Evolutionary conservation across 2,113 vertebrate species (phyloP), one percentile per base, ranked within the genome.

Genomic region (Ptychochromis oligacanthus): DNA sequence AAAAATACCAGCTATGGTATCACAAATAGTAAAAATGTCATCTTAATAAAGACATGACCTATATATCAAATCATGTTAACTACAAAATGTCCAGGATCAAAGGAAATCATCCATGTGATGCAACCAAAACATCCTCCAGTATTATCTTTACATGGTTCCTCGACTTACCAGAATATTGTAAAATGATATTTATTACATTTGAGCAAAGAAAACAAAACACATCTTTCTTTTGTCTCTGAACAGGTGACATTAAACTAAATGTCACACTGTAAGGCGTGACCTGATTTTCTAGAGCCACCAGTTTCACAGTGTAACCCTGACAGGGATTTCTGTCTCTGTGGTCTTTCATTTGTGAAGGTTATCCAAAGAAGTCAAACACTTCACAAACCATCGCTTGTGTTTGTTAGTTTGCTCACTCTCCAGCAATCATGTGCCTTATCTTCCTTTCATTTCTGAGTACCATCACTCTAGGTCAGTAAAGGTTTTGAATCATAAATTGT

Each of bases 231-330:
- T 88, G 55, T 89, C 74, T 81, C 22, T 59, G 78, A 60, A 81
- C 67, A 80, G 62, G 75, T 79, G 58, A 82, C 38, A 79, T 86
- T 60, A 65, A 83, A 86, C 34, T 84, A 55, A 84, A 82, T 85
- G 72, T 85, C 77, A 77, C 62, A 49, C 59, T 79, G 40, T 24
- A 34, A 65, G 43, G 75, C 7, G 2, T 81, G 80, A 85, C 65
- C 54, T 57, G 78, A 84, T 86, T 83, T 88, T 82, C 61, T 26
- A 38, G 54, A 65, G 80, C 84, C 84, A 77, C 82, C 84, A 90
- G 84, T 93, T 93, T 90, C 86, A 87, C 85, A 89, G 82, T 65
- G 78, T 77, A 72, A 64, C 49, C 61, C 70, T 76, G 75, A 83
- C 77, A 31, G 77, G 54, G 62, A 79, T 54, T 43, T 26, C 76